Conservation (phyloP, 2,113 vertebrate species). For the Theristicus caerulescens region DNA sequence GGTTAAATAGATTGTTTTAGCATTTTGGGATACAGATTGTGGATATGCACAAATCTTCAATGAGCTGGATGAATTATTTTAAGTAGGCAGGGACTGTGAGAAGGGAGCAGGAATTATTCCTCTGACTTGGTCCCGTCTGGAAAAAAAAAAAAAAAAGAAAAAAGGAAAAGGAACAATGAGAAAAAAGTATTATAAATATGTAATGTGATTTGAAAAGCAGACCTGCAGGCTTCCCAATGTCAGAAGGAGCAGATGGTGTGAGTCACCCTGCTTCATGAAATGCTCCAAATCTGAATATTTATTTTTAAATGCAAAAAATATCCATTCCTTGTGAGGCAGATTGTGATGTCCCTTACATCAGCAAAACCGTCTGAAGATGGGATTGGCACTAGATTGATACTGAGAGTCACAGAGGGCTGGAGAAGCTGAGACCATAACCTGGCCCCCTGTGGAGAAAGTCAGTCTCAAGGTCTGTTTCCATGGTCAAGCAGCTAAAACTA, state of each 20-base stretch:
- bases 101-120: background rate
- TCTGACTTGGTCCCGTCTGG: background rate
- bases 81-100: background rate
- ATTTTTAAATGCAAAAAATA: slow-evolving; percentile 5
- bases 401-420: background rate
- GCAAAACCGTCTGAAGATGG: slow-evolving; percentile 28
- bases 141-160: background rate
- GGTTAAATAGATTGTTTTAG: slow-evolving; percentile 79
- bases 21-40: slow-evolving; percentile 64
- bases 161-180: background rate
- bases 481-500: background rate
- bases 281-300: slow-evolving; percentile 33
- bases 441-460: background rate
- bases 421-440: background rate
- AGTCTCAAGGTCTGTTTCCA: background rate
- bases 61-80: slow-evolving; percentile 50
- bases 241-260: slow-evolving; percentile 45
- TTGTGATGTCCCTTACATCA: slow-evolving; percentile 42
- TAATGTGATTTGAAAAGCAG: background rate
- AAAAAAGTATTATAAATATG: background rate
- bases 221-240: background rate
- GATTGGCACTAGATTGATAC: slow-evolving; percentile 6
- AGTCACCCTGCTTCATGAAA: slow-evolving; percentile 50
- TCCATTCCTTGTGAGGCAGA: background rate
- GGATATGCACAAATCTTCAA: slow-evolving; percentile 33